Conservation (phyloP, 2,797 vertebrate genomes). For the Sciaenops ocellatus region DNA sequence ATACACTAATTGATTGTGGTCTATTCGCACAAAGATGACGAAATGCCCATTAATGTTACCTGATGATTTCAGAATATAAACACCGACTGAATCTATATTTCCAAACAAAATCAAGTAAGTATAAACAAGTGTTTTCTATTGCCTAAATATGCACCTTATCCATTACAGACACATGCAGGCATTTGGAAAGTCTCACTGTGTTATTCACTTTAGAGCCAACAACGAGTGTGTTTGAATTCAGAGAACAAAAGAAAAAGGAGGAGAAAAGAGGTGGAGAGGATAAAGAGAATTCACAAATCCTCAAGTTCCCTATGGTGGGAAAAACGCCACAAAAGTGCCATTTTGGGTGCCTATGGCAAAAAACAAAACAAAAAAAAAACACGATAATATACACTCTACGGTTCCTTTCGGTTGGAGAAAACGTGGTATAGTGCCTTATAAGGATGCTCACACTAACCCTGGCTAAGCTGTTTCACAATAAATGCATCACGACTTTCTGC, state of each 20-base stretch:
- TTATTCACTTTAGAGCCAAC: background rate
- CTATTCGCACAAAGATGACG: background rate
- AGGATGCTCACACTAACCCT: no score
- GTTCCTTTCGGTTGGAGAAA: no score
- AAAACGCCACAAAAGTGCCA: no score
- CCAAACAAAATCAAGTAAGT: background rate
- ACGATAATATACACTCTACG: no score
- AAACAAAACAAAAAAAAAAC: no score
- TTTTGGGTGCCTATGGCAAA: no score
- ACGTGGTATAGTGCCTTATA: no score
- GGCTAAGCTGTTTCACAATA: no score
- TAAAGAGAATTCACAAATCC: no score
- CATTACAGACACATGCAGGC: background rate
- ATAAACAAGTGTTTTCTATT: background rate
- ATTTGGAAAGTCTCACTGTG: background rate
- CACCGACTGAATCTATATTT: background rate
- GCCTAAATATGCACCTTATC: background rate
- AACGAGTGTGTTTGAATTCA: background rate
- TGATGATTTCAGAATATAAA: background rate
- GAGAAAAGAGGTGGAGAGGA: no score
- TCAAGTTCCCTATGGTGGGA: no score
- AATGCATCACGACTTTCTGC: no score
- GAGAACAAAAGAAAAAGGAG: background rate
- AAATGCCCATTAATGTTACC: background rate
- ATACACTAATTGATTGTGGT: background rate